phyloP scores from a whole-genome alignment of 2,797 vertebrate genomes.

The Lutjanus argentimaculatus region DNA sequence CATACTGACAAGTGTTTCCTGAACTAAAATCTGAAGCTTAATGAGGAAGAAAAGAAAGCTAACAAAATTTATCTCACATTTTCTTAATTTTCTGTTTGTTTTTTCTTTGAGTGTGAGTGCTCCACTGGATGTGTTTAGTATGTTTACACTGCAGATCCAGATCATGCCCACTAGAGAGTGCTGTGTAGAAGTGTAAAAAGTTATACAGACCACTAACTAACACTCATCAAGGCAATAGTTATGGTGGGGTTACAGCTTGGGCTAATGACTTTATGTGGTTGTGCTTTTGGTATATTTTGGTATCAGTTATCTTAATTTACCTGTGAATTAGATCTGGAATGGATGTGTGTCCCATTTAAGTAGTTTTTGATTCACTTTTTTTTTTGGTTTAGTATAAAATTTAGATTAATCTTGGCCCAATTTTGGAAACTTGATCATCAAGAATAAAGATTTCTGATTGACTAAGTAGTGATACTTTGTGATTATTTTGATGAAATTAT shows the following conservation, averaged over 20 bases:
- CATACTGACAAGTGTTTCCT: slow-evolving; percentile 2
- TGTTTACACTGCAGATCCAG: slow-evolving; percentile 70
- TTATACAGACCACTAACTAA: slow-evolving; percentile 37
- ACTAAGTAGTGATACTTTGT: slow-evolving; percentile 58
- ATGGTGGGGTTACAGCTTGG: slow-evolving; percentile 15
- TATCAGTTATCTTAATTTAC: slow-evolving; percentile 60
- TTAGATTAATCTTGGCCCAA: slow-evolving; percentile 51
- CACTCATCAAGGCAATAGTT: slow-evolving; percentile 30
- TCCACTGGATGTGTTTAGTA: slow-evolving; percentile 56
- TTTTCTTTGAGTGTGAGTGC: slow-evolving; percentile 40
- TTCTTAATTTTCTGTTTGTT: slow-evolving; percentile 15
- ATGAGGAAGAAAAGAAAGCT: slow-evolving; percentile 11
- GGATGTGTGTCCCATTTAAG: slow-evolving; percentile 63
- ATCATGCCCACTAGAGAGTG: slow-evolving; percentile 81
- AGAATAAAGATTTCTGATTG: slow-evolving; percentile 79
- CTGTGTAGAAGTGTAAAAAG: slow-evolving; percentile 72
- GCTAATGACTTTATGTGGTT: slow-evolving; percentile 49
- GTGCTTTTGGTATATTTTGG: slow-evolving; percentile 61
- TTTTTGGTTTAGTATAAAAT: slow-evolving; percentile 64
- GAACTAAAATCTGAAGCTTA: slow-evolving; percentile 25
- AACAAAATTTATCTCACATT: slow-evolving; percentile 29
- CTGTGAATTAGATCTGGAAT: slow-evolving; percentile 63
- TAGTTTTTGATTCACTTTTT: slow-evolving; percentile 44
- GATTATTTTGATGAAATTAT: slow-evolving; percentile 50
- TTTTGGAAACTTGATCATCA: slow-evolving; percentile 68